These are phyloP conservation scores for Canis aureus DNA, from an alignment of 2,113 vertebrate genomes.

Conservation along the genomic window DNA sequence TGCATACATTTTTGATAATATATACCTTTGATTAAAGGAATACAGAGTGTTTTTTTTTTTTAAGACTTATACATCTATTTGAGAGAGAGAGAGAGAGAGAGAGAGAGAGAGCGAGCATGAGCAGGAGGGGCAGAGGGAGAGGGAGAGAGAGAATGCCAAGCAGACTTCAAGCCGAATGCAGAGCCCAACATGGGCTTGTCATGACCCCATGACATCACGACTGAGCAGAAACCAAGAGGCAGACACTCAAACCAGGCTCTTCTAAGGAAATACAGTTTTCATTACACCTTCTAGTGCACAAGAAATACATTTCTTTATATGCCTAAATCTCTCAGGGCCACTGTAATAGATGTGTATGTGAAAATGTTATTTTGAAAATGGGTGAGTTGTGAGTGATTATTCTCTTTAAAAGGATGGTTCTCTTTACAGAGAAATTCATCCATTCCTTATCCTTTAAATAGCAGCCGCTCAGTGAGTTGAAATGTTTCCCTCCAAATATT, in stretches of 20 bases:
- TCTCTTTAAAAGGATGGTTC: neutral
- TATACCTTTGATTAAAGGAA: neutral
- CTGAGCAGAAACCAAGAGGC: neutral
- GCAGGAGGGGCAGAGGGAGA: neutral
- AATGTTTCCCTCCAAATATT: constrained; percentile 72
- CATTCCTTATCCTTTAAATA: constrained; percentile 41
- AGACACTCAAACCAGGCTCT: neutral
- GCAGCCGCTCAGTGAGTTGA: constrained; percentile 40
- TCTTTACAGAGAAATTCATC: neutral
- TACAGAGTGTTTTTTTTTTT: neutral
- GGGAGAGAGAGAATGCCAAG: neutral
- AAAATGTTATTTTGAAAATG: constrained; percentile 33
- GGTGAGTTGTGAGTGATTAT: neutral
- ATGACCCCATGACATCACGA: neutral
- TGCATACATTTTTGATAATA: neutral
- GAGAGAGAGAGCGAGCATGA: neutral
- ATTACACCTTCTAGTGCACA: neutral
- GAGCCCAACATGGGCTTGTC: neutral
- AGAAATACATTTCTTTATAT: neutral
- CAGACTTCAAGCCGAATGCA: neutral
- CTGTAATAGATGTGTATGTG: neutral
- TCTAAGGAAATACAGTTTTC: constrained; percentile 25
- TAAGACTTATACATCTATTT: neutral
- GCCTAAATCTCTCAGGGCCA: neutral
- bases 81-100: neutral